These are phyloP conservation scores for Suricata suricatta DNA, from an alignment of 2,113 vertebrate species.

Conservation along the genomic window DNA sequence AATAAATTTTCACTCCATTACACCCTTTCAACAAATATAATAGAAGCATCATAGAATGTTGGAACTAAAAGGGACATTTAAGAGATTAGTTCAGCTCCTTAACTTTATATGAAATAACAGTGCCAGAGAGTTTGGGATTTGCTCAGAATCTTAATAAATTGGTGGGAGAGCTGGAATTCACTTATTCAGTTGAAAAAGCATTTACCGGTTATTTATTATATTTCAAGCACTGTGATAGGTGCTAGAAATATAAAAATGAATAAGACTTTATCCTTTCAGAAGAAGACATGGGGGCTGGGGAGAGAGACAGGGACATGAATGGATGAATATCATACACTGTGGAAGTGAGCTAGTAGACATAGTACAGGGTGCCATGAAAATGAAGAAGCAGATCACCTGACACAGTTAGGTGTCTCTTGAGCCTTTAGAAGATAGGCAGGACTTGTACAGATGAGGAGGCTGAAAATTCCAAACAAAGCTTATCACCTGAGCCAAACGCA, in stretches of 20 bases:
- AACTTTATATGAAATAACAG: slow-evolving; percentile 63
- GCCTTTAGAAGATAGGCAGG: not conserved
- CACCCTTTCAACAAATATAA: slow-evolving; percentile 75
- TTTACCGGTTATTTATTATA: slow-evolving; percentile 5
- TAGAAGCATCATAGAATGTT: slow-evolving; percentile 71
- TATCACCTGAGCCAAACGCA: not conserved
- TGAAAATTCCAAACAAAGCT: not conserved
- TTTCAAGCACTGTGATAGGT: not conserved
- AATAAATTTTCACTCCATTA: slow-evolving; percentile 74
- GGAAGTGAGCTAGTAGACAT: not conserved
- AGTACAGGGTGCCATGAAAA: not conserved
- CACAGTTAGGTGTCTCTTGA: not conserved
- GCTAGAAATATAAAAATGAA: not conserved
- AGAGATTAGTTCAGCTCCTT: slow-evolving; percentile 75
- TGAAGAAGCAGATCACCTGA: not conserved
- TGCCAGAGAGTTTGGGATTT: slow-evolving; percentile 53
- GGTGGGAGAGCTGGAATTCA: slow-evolving; percentile 43
- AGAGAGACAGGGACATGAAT: not conserved
- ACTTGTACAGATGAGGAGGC: not conserved
- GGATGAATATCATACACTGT: not conserved
- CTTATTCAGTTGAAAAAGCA: not conserved
- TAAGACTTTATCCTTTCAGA: not conserved
- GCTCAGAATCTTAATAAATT: slow-evolving; percentile 60
- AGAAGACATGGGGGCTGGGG: not conserved
- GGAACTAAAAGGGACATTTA: slow-evolving; percentile 72